These are phyloP conservation scores for Agrochola litura DNA, from an alignment of 2,888 invertebrate genomes.

Conservation along the genomic window DNA sequence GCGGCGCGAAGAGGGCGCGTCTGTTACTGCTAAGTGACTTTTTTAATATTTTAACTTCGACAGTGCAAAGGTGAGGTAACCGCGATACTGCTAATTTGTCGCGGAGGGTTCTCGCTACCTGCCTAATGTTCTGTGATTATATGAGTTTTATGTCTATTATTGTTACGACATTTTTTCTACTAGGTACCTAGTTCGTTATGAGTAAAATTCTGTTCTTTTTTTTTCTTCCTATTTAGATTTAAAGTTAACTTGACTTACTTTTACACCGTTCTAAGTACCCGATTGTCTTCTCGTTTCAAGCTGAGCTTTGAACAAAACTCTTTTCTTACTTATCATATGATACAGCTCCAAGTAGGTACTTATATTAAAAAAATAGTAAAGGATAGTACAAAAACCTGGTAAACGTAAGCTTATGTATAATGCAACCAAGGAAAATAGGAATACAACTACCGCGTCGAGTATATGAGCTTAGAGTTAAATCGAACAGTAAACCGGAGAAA, in stretches of 20 bases:
- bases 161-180: slow-evolving; percentile 30
- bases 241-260: not conserved
- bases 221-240: too few relatives aligned
- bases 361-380: not conserved
- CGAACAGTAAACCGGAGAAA: not conserved
- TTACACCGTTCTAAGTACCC: not conserved
- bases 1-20: slow-evolving; percentile 57
- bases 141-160: slow-evolving; percentile 25
- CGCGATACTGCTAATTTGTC: slow-evolving; percentile 54
- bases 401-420: not conserved
- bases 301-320: not conserved
- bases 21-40: slow-evolving; percentile 61
- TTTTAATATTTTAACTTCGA: slow-evolving; percentile 66
- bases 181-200: not conserved
- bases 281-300: not conserved
- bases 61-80: slow-evolving; percentile 59
- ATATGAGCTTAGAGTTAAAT: slow-evolving; percentile 6
- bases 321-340: not conserved
- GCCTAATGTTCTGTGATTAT: slow-evolving; percentile 43
- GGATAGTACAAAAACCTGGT: not conserved
- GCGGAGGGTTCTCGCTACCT: slow-evolving; percentile 30
- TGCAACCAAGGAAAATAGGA: not conserved
- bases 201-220: not conserved
- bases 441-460: not conserved
- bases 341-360: not conserved